A percentile compares a stretch with the other conserved stretches of the same genome.
Conservation (phyloP, 2,888 invertebrate genomes). For the Aleiodes testaceus region DNA sequence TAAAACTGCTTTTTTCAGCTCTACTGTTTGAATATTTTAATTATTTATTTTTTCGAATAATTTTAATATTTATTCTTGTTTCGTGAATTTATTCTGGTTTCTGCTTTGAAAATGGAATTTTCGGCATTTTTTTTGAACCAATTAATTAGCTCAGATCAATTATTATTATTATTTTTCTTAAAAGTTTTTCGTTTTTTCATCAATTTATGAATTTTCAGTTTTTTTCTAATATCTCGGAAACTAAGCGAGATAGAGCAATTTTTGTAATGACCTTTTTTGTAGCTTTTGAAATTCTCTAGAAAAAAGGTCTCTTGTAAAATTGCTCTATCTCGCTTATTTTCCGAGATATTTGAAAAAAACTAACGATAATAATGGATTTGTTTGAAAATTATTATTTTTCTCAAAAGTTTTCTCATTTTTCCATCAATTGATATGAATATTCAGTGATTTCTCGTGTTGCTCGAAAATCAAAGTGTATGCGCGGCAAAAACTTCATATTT, state of each 20-base stretch:
- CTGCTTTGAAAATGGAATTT: slow-evolving; percentile 11
- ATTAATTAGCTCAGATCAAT: slow-evolving; percentile 44
- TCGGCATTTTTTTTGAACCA: slow-evolving; percentile 21
- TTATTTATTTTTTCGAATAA: not conserved
- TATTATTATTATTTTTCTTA: slow-evolving; percentile 44
- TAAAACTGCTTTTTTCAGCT: slow-evolving; percentile 10
- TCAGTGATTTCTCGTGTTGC: slow-evolving; percentile 35
- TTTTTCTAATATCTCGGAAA: too few relatives aligned
- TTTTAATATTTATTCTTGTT: slow-evolving; percentile 16
- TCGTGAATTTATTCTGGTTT: not conserved
- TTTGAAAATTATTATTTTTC: slow-evolving; percentile 48
- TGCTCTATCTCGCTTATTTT: too few relatives aligned
- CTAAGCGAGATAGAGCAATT: too few relatives aligned
- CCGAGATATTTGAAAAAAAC: too few relatives aligned
- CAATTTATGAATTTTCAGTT: too few relatives aligned
- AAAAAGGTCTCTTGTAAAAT: too few relatives aligned
- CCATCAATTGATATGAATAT: slow-evolving; percentile 50
- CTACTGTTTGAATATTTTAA: slow-evolving; percentile 21
- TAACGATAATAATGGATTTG: too few relatives aligned
- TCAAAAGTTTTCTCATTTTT: slow-evolving; percentile 44
- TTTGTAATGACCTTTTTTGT: too few relatives aligned
- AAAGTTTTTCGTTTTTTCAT: slow-evolving; percentile 43
- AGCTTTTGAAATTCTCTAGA: too few relatives aligned
- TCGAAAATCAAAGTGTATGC: slow-evolving; percentile 31
- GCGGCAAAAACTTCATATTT: slow-evolving; percentile 15